Base-by-base conservation (phyloP, 2,888 invertebrate genomes). In the Gortyna flavago region DNA sequence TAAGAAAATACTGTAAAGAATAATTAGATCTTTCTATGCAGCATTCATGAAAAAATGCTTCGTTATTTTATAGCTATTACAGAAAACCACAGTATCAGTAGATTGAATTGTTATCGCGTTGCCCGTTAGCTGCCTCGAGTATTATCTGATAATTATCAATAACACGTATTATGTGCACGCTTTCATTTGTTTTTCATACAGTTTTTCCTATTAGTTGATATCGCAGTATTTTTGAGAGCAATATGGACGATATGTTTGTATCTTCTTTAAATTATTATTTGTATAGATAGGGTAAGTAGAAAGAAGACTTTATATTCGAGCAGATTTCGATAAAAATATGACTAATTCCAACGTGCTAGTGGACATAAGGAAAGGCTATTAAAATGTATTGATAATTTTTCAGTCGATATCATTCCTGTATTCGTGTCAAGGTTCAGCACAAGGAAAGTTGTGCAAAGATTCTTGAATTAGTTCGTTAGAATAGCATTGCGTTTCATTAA, bases 141-240 rank as follows among this genome's bases (percentile, higher is more conserved):
- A 70, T 88, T 88, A 88, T 89, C 88, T 85, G 88, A 88, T 89
- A 89, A 88, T 83, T 86, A 89, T 87, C 77, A 88, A 85, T 86
- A 89, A 78, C 77, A 75, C 54, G 75, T 80, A 81, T 83, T 83
- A 73, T 77, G 72, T 77, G 73, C 74, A 71, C 79, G 81, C 68
- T 68, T 79, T 71, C 78, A 74, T 81, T 86, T 79, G 70, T 75
- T 72, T 74, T 71, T 77, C 68, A 72, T 65, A 75, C 38, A 44
- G 41, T 78, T 70, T 69, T 83, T 62, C 41, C 62, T 66, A 74
- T 74, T 69, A 57, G 41, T 25, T 61, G 35, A 54, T 79, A 18
- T 54, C 16, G 35, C 38, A 62, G 51, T 62, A 61, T 48, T 80
- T 71, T 75, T 59, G 13, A n/a, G 13, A 44, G 32, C 16, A 8